Evolutionary conservation across 2,888 invertebrate species (phyloP), one percentile per base, ranked within the genome.

Genomic region (Nomada fucata): DNA sequence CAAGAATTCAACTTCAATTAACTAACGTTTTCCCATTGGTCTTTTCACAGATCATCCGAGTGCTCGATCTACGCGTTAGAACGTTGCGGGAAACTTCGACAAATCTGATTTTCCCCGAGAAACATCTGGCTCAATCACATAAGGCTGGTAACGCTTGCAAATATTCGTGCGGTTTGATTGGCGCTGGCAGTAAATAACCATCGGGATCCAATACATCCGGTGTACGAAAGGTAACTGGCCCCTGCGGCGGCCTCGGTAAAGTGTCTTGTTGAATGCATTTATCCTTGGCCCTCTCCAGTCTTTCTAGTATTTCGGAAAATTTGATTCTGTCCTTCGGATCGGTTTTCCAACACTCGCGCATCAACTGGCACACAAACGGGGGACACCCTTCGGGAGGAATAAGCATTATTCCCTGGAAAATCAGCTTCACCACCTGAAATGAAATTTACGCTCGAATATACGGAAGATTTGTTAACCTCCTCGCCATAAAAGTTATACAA

Each of bases 331-430:
- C 97, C 72, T 96, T 95, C 0, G 98, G 97, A 89, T 98, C 97
- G 0, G 96, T 95, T 90, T 96, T 96, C 97, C 97, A 97, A 89
- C 97, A 97, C 18, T 96, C 95, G 11, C 95, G 95, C 97, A 97
- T 97, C 84, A 97, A 93, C 79, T 96, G 96, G 88, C 96, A 96
- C 9, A 97, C 95, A 71, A 96, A 94, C 0, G 95, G 94, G 0
- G 97, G 97, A 90, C 97, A 97, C 88, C 96, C 96, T 82, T 97
- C 96, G 0, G 98, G 97, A 1, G 97, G 96, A 50, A 96, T 96
- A 68, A 98, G 94, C 91, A 97, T 95, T 80, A 97, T 97, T 4
- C 97, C 97, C 89, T 96, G 96, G 23, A 97, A 94, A 82, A 98
- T 97, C 74, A 98, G 94, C 88, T 97, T 96, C 15, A 97, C 96